Evolutionary conservation across 2,797 vertebrate species (phyloP).

Genomic region (Pristis pectinata): DNA sequence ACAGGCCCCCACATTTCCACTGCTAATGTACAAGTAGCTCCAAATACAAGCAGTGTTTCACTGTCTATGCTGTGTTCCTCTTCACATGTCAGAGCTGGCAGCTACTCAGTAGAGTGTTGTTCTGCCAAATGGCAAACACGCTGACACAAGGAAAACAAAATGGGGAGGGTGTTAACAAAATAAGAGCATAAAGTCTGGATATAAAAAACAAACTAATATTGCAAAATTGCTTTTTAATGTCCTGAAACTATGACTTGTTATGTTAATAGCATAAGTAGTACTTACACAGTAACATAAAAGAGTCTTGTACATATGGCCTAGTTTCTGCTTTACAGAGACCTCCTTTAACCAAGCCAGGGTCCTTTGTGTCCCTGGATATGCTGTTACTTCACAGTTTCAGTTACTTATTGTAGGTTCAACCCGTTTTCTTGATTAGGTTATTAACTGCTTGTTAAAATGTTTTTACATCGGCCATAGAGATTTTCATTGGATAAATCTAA

Average conservation of each 20-base stretch:
- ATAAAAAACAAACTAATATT: slow-evolving; percentile 36
- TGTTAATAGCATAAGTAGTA: neutral
- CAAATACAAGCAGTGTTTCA: slow-evolving; percentile 39
- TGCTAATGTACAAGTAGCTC: slow-evolving; percentile 49
- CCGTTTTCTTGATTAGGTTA: neutral
- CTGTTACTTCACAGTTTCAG: neutral
- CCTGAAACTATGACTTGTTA: neutral
- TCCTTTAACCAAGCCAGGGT: neutral
- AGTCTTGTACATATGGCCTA: too few relatives aligned
- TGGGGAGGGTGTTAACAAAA: slow-evolving; percentile 44
- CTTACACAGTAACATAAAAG: neutral
- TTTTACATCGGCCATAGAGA: neutral
- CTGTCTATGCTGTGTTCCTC: slow-evolving; percentile 39
- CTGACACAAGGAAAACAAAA: slow-evolving; percentile 45
- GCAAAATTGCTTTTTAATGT: neutral
- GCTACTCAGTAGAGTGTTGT: slow-evolving; percentile 3
- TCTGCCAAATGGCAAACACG: slow-evolving; percentile 49
- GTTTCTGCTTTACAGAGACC: neutral
- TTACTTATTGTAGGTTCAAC: neutral
- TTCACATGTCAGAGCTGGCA: slow-evolving; percentile 38
- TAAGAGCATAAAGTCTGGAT: slow-evolving; percentile 44
- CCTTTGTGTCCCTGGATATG: neutral
- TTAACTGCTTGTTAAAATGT: neutral
- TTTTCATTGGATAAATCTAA: neutral
- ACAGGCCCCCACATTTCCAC: slow-evolving; percentile 60